These are phyloP conservation scores for Drosophila chauvacae DNA, from an alignment of 1,140 invertebrate species.

Conservation along the genomic window DNA sequence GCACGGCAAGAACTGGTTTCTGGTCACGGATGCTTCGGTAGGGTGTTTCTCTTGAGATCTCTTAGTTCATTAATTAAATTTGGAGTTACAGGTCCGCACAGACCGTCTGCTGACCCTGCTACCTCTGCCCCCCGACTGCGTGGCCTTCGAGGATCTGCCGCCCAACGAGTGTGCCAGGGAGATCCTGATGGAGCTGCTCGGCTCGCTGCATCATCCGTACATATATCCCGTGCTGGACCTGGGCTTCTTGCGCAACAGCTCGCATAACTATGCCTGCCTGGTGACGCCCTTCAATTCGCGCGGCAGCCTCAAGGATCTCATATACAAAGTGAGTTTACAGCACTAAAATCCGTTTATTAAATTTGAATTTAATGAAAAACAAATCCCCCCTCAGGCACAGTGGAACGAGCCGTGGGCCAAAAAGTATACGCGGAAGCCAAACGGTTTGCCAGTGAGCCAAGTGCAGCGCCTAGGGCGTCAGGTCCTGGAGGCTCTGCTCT, in stretches of 20 bases:
- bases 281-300: conserved; percentile 92
- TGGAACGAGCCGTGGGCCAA: conserved; percentile 90
- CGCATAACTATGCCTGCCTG: conserved; percentile 88
- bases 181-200: conserved; percentile 92
- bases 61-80: background rate
- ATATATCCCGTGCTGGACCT: conserved; percentile 95
- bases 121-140: conserved; percentile 87
- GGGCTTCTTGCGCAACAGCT: conserved; percentile 87
- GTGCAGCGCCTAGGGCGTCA: conserved; percentile 94
- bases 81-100: conserved; percentile 85
- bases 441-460: conserved; percentile 90
- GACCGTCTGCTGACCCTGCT: conserved; percentile 93
- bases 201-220: conserved; percentile 95
- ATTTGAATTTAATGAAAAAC: background rate
- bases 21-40: conserved; percentile 89
- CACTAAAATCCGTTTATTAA: background rate
- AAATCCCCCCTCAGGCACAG: conserved; percentile 62
- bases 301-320: conserved; percentile 95
- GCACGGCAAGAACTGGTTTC: conserved; percentile 95
- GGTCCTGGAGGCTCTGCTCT: conserved; percentile 93
- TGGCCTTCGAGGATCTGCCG: conserved; percentile 85
- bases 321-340: conserved; percentile 89
- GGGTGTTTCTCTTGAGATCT: background rate
- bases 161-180: conserved; percentile 85
- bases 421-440: conserved; percentile 88